Evolutionary conservation across 2,888 invertebrate species (phyloP), one percentile per base, ranked within the genome.

Genomic region (Folsomia candida): DNA sequence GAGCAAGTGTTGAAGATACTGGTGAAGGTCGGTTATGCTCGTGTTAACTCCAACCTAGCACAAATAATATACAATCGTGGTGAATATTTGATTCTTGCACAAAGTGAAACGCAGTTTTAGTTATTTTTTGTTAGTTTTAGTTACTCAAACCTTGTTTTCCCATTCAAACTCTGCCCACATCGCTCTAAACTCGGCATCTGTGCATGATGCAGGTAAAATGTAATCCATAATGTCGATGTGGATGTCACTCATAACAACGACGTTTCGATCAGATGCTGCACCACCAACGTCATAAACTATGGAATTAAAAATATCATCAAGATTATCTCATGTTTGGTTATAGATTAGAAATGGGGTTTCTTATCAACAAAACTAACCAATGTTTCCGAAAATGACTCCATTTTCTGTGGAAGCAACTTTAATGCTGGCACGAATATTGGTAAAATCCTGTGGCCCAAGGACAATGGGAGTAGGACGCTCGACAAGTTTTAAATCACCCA

Each of bases 121-220:
- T 47, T 51, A 29, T 18, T 18, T 59, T 54, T 67, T 77, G 47
- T 47, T 47, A 47, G n/a, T 47, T 47, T 67, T 59, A 14, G 9
- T 37, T 54, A 29, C 28, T 20, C 54, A 57, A 63, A 87, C 96
- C 88, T 99, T 99, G 85, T 99, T 99, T 86, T 99, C 99, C 99
- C 99, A 99, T 85, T 99, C 99, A 85, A 99, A 99, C 86, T 98
- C 98, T 1, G 97, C 95, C 99, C 99, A 99, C 99, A 99, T 99
- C 85, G 93, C 91, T 4, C 99, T 86, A 87, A 99, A 99, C 85
- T 99, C 98, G 0, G 91, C 89, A 84, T 99, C 99, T 67, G 91
- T 93, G 84, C 98, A 98, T 54, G 87, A 85, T 20, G 96, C 96
- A 24, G 97, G 97, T 81, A 97, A 91, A 81, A 97, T 97, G 85